These are phyloP conservation scores for Cyclina sinensis DNA, from an alignment of 1,140 invertebrate species.

Conservation along the genomic window DNA sequence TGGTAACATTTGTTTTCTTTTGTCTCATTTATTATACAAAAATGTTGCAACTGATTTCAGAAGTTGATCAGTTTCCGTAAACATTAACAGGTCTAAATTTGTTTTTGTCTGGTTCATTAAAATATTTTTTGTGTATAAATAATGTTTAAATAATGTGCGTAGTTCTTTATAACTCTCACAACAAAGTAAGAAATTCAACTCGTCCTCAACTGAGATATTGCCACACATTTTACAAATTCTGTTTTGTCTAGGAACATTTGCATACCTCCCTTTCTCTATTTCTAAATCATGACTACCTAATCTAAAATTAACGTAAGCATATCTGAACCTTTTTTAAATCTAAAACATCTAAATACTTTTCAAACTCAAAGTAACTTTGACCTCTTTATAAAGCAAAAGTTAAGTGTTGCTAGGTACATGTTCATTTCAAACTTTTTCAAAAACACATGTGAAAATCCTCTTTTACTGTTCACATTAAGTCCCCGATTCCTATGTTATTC, in stretches of 20 bases:
- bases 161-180: neutral
- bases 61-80: neutral
- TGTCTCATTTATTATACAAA: neutral
- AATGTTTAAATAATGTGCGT: neutral
- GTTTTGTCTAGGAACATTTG: neutral
- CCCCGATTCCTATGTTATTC: too few relatives aligned
- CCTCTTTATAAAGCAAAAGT: neutral
- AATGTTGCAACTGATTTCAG: neutral
- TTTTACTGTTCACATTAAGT: too few relatives aligned
- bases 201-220: neutral
- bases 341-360: constrained; percentile 28
- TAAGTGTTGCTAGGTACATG: too few relatives aligned
- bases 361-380: neutral
- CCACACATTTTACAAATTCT: neutral
- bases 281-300: neutral
- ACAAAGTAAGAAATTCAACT: neutral
- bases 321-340: neutral
- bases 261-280: neutral
- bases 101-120: neutral
- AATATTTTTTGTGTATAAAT: too few relatives aligned
- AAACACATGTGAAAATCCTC: too few relatives aligned
- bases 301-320: neutral
- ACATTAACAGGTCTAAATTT: neutral
- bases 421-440: too few relatives aligned
- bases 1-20: too few relatives aligned